phyloP scores from a whole-genome alignment of 2,113 vertebrate genomes.

The Natator depressus region DNA sequence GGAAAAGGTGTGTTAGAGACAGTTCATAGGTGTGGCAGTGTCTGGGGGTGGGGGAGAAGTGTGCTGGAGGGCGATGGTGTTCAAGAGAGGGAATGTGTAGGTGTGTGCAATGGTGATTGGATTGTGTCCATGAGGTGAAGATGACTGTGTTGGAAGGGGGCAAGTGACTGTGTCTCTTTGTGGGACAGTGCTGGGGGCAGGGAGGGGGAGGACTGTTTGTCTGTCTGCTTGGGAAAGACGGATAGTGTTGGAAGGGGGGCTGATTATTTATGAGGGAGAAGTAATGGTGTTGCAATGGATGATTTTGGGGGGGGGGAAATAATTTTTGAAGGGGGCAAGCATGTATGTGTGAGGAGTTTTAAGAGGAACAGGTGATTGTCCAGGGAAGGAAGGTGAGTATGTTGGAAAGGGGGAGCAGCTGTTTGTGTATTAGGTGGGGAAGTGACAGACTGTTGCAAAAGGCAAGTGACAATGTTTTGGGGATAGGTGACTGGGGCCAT shows the following conservation, averaged over 20 bases:
- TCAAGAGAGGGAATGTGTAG: not conserved
- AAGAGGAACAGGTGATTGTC: not conserved
- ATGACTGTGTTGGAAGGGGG: not conserved
- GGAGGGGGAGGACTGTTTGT: not conserved
- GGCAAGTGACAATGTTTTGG: not conserved
- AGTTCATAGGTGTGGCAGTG: not conserved
- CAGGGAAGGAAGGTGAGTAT: not conserved
- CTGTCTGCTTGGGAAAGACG: not conserved
- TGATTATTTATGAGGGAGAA: not conserved
- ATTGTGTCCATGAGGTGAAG: not conserved
- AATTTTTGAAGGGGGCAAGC: not conserved
- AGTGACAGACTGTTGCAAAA: not conserved
- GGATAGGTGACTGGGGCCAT: not conserved
- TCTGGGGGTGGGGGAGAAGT: not conserved
- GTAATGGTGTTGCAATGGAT: not conserved
- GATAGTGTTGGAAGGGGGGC: not conserved
- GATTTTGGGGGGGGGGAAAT: not conserved
- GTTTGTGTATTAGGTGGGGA: not conserved
- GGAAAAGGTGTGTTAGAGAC: not conserved
- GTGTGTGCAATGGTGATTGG: not conserved
- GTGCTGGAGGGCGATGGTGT: not conserved
- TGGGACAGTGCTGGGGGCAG: too few species aligned
- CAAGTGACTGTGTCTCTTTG: not conserved
- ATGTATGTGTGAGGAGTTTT: not conserved
- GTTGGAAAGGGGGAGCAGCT: not conserved